phyloP scores from a whole-genome alignment of 2,113 vertebrate species.

The Macaca mulatta region DNA sequence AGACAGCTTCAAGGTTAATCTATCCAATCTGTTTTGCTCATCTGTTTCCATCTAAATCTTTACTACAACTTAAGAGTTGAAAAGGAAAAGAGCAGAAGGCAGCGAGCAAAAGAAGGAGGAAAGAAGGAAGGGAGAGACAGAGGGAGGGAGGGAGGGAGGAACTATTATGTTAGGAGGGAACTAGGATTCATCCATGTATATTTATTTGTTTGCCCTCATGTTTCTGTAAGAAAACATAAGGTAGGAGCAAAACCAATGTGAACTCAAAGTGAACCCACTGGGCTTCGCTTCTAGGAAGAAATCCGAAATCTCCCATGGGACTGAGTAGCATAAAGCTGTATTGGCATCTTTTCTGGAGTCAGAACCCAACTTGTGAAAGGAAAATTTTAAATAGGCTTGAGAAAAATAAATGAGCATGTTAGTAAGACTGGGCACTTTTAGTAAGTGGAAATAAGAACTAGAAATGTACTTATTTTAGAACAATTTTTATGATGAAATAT shows the following conservation, averaged over 20 bases:
- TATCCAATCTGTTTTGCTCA: slow-evolving; percentile 6
- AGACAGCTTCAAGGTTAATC: slow-evolving; percentile 29
- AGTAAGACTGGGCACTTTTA: not conserved
- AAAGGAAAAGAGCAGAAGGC: not conserved
- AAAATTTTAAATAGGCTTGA: slow-evolving; percentile 32
- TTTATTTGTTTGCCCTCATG: not conserved
- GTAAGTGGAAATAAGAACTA: not conserved
- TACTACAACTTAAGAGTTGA: not conserved
- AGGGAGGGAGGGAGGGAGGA: not conserved
- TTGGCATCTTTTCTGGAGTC: not conserved
- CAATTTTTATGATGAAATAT: not conserved
- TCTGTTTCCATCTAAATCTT: not conserved
- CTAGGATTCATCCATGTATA: not conserved
- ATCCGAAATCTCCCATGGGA: not conserved
- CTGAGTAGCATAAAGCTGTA: slow-evolving; percentile 24
- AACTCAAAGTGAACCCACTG: not conserved
- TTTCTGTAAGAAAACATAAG: not conserved
- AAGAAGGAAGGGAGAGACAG: not conserved
- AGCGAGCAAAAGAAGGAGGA: not conserved
- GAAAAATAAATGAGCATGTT: not conserved
- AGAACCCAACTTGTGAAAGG: not conserved
- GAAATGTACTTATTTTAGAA: not conserved
- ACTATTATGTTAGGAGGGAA: not conserved
- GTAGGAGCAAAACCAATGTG: not conserved
- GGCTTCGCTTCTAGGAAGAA: not conserved